phyloP scores from a whole-genome alignment of 2,888 invertebrate genomes.

The Brassicogethes aeneus region DNA sequence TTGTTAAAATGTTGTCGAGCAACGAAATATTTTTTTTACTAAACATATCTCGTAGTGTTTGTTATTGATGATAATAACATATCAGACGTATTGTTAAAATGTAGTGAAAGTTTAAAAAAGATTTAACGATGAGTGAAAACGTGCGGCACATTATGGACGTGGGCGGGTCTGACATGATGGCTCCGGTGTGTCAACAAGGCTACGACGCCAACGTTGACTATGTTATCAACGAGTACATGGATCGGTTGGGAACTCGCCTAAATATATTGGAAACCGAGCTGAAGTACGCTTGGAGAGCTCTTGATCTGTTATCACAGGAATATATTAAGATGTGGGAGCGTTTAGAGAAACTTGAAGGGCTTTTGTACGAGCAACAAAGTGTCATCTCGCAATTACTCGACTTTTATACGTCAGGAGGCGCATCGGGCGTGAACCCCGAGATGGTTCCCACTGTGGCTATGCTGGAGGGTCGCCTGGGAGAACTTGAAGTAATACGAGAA shows the following conservation, averaged over 20 bases:
- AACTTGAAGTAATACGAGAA: conserved; percentile 55
- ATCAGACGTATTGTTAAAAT: conserved; percentile 12
- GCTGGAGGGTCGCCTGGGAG: conserved; percentile 35
- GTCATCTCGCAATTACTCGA: conserved; percentile 82
- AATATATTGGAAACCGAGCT: conserved; percentile 84
- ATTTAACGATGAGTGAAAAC: conserved; percentile 28
- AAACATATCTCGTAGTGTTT: conserved; percentile 23
- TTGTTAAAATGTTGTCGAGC: conserved; percentile 12
- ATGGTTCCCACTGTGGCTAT: conserved; percentile 34
- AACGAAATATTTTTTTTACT: conserved; percentile 24
- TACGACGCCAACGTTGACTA: conserved; percentile 51
- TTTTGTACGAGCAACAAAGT: conserved; percentile 82
- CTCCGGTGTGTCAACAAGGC: conserved; percentile 30
- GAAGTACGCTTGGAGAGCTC: conserved; percentile 86
- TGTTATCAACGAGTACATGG: conserved; percentile 86
- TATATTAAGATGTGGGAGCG: conserved; percentile 93
- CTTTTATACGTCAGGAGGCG: conserved; percentile 57
- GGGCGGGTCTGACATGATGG: conserved; percentile 30
- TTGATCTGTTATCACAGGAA: conserved; percentile 83
- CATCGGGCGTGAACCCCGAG: conserved; percentile 32
- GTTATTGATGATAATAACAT: not conserved
- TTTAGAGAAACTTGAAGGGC: conserved; percentile 76
- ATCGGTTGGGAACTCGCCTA: conserved; percentile 75
- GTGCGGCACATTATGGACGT: conserved; percentile 23
- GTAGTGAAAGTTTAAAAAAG: conserved; percentile 14